Percentiles rank a stretch among this genome's conserved stretches.
Conservation (phyloP, 1,140 invertebrate species). For the Rhyacophila brunnea region DNA sequence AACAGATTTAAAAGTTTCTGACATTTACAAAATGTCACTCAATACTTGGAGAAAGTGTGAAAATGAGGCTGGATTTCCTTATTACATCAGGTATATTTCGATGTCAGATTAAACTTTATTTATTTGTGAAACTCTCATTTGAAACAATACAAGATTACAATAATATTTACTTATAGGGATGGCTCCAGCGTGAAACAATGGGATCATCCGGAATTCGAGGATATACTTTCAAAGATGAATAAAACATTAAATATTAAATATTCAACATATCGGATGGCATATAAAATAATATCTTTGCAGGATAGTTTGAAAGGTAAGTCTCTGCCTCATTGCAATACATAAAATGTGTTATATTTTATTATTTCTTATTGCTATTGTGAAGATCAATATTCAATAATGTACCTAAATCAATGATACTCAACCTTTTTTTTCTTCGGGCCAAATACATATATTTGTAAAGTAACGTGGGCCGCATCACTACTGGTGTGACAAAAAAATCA, state of each 20-base stretch:
- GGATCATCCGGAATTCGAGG: slow-evolving; percentile 56
- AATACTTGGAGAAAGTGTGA: slow-evolving; percentile 50
- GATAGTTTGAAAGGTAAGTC: slow-evolving; percentile 59
- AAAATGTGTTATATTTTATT: too few relatives aligned
- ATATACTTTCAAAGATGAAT: slow-evolving; percentile 55
- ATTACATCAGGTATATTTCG: slow-evolving; percentile 57
- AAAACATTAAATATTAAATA: slow-evolving; percentile 77
- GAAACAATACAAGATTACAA: too few relatives aligned
- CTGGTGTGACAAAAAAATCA: too few relatives aligned
- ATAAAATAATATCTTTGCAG: slow-evolving; percentile 76
- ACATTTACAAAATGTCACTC: slow-evolving; percentile 7
- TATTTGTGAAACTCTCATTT: too few relatives aligned
- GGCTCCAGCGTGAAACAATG: slow-evolving; percentile 43
- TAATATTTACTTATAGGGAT: slow-evolving; percentile 29
- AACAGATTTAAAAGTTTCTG: background rate
- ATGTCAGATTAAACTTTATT: too few relatives aligned
- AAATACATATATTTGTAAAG: too few relatives aligned
- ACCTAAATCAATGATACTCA: too few relatives aligned
- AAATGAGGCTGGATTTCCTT: slow-evolving; percentile 58
- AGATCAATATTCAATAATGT: too few relatives aligned
- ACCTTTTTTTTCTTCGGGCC: too few relatives aligned
- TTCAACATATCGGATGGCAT: slow-evolving; percentile 76
- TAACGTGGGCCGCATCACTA: too few relatives aligned
- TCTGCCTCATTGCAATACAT: too few relatives aligned
- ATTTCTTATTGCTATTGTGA: too few relatives aligned